A percentile compares a stretch with the other conserved stretches of the same genome.
Conservation (phyloP, 2,797 vertebrate species). For the Squalus acanthias region DNA sequence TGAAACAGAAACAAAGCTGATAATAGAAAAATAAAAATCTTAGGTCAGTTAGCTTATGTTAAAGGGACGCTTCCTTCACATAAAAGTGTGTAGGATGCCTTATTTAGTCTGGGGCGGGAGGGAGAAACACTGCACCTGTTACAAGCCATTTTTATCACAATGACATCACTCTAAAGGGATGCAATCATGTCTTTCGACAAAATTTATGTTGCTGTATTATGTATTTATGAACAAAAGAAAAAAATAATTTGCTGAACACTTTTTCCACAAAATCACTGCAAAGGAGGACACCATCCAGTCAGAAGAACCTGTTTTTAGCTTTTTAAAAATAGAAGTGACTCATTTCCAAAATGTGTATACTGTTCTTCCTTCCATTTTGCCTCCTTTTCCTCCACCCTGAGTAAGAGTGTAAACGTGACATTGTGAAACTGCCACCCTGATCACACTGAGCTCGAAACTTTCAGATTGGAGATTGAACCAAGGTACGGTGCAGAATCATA, state of each 20-base stretch:
- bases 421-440: too few relatives aligned
- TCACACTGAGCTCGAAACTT: too few relatives aligned
- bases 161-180: not conserved
- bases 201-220: not conserved
- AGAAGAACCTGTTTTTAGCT: not conserved
- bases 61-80: not conserved
- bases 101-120: not conserved
- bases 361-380: too few relatives aligned
- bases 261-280: not conserved
- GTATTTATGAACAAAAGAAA: not conserved
- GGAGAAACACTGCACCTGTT: not conserved
- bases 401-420: too few relatives aligned
- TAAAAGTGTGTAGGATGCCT: not conserved
- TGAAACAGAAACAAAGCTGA: constrained; percentile 17
- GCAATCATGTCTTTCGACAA: not conserved
- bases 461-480: too few relatives aligned
- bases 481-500: too few relatives aligned
- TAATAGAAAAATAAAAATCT: not conserved
- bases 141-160: not conserved
- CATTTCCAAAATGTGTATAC: too few relatives aligned
- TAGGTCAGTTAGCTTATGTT: not conserved
- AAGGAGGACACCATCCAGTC: not conserved
- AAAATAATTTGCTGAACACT: not conserved
- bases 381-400: too few relatives aligned
- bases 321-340: not conserved